Percentiles rank a stretch among this genome's conserved stretches.
Conservation (phyloP, 2,888 invertebrate genomes). For the Argyresthia goedartella region DNA sequence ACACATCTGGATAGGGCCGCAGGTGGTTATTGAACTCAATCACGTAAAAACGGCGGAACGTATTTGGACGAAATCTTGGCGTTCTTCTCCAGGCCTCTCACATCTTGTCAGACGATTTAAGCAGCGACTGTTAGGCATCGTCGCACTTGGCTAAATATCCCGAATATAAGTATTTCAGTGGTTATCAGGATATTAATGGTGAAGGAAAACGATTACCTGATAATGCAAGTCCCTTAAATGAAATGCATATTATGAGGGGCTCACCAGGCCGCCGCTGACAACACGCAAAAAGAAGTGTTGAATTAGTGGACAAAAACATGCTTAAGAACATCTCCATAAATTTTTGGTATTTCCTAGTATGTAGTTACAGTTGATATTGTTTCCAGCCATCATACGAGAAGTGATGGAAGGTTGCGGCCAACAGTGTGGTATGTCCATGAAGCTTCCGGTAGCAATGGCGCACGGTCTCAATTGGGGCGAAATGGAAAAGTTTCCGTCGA, state of each 20-base stretch:
- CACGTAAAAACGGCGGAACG: neutral
- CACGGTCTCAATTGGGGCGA: slow-evolving; percentile 39
- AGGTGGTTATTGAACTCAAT: slow-evolving; percentile 19
- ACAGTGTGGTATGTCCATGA: slow-evolving; percentile 27
- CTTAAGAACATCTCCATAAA: neutral
- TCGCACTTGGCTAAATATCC: too few relatives aligned
- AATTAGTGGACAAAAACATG: neutral
- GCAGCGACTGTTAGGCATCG: too few relatives aligned
- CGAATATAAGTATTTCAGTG: too few relatives aligned
- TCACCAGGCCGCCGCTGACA: neutral
- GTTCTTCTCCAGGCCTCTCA: neutral
- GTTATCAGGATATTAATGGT: too few relatives aligned
- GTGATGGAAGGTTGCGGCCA: slow-evolving; percentile 44
- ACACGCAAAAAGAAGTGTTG: neutral
- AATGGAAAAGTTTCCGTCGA: slow-evolving; percentile 17
- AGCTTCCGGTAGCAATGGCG: slow-evolving; percentile 40
- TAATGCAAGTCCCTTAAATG: too few relatives aligned
- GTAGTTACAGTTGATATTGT: neutral
- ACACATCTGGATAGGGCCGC: slow-evolving; percentile 25
- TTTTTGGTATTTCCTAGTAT: neutral
- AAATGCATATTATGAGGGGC: too few relatives aligned
- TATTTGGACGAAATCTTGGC: neutral
- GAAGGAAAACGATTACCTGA: too few relatives aligned
- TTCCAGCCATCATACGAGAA: slow-evolving; percentile 32
- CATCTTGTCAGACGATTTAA: neutral